Evolutionary conservation across 1,140 invertebrate species (phyloP).

Genomic region (Brachystomella parvula): DNA sequence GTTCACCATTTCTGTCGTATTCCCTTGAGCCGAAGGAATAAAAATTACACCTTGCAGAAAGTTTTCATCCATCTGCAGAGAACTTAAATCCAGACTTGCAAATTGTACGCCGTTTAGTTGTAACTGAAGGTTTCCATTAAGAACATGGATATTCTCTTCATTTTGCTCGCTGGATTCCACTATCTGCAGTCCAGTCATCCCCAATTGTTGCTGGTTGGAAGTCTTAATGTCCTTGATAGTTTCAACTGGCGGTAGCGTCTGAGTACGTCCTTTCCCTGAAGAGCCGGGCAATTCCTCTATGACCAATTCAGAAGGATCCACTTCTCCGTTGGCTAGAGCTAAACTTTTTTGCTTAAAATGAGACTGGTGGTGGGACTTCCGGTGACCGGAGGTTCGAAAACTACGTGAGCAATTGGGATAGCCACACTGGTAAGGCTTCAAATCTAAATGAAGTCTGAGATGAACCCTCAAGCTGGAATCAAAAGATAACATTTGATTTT

Average conservation of each 20-base stretch:
- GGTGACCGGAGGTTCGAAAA: slow-evolving; percentile 61
- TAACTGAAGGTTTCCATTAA: slow-evolving; percentile 44
- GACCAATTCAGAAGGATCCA: too few species aligned
- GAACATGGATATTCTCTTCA: slow-evolving; percentile 24
- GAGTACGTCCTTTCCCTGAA: background rate
- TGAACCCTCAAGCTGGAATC: slow-evolving; percentile 54
- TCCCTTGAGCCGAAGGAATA: slow-evolving; percentile 13
- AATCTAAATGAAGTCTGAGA: slow-evolving; percentile 56
- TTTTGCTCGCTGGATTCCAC: background rate
- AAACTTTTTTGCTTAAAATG: slow-evolving; percentile 46
- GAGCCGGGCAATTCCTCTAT: too few species aligned
- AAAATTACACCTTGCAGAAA: slow-evolving; percentile 42
- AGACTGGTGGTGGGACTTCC: slow-evolving; percentile 54
- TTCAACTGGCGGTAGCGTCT: slow-evolving; percentile 15
- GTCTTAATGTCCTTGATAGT: slow-evolving; percentile 1
- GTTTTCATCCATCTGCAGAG: slow-evolving; percentile 46
- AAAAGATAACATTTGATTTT: background rate
- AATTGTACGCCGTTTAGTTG: slow-evolving; percentile 46
- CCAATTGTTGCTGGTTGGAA: background rate
- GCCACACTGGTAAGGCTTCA: slow-evolving; percentile 55
- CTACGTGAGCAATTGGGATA: slow-evolving; percentile 55
- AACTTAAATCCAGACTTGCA: slow-evolving; percentile 44
- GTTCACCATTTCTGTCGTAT: background rate
- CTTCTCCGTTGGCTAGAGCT: background rate
- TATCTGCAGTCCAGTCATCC: slow-evolving; percentile 1